phyloP scores from a whole-genome alignment of 1,140 invertebrate species.

The Bacillus rossius region DNA sequence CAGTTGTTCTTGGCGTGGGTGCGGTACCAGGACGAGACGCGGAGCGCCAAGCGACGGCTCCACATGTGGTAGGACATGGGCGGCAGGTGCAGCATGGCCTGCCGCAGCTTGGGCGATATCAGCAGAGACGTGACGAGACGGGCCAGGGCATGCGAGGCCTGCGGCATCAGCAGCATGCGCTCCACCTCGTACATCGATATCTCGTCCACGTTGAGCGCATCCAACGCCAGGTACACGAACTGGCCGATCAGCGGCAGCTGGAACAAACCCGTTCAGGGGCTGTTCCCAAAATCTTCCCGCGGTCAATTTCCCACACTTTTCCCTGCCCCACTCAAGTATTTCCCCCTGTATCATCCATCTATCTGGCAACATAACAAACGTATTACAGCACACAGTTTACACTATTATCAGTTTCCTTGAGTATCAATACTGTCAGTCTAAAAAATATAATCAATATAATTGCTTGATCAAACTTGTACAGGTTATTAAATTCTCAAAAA shows the following conservation, averaged over 20 bases:
- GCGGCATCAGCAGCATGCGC: constrained; percentile 52
- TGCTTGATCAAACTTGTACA: no score
- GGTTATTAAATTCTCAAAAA: no score
- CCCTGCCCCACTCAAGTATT: no score
- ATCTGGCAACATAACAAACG: no score
- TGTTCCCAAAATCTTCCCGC: no score
- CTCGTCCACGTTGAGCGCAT: constrained; percentile 42
- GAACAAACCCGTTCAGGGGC: not conserved
- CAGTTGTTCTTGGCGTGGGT: constrained; percentile 42
- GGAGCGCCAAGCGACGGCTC: constrained; percentile 47
- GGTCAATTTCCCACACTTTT: no score
- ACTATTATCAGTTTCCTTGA: no score
- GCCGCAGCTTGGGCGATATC: constrained; percentile 5
- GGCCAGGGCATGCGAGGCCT: constrained; percentile 49
- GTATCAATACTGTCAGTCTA: no score
- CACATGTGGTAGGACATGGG: constrained; percentile 56
- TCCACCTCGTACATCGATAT: constrained; percentile 56
- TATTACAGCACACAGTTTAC: no score
- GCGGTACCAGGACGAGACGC: constrained; percentile 50
- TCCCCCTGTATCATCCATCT: no score
- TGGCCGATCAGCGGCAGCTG: constrained; percentile 49
- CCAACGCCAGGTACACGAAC: constrained; percentile 50
- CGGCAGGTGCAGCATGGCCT: constrained; percentile 41
- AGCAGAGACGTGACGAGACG: constrained; percentile 53
- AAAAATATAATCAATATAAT: no score